Base-by-base conservation (phyloP, 2,888 invertebrate species). In the Cotesia congregata region DNA sequence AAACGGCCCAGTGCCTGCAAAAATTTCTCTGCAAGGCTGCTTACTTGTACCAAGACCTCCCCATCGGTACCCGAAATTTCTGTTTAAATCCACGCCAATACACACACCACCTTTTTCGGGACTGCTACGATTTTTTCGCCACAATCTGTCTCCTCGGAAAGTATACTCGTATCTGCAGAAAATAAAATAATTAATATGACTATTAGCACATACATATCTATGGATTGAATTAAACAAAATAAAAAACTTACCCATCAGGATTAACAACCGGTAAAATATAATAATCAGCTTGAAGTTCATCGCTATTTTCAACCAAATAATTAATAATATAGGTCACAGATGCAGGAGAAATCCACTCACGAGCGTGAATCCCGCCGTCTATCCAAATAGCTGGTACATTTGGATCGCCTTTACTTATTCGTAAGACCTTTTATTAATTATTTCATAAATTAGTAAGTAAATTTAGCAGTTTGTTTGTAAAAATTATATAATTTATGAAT, bases 61-160 rank as follows among this genome's bases (percentile, higher is more conserved):
- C 96, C 96, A 98, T 72, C 95, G 93, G 84, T 94, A 95, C 77
- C 95, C 95, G 86, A 95, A 97, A 89, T 97, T 97, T 79, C 97
- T 93, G 86, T 96, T 96, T 1, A 96, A 92, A 88, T 97, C 96
- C 0, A 94, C 94, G 0, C 96, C 96, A 0, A 93, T 90, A 83
- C 96, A 96, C 62, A 90, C 89, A 15, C 93, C 92, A 65, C 93
- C 93, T 76, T 86, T 86, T 15, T 85, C 86, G 0, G 90, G 91
- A 86, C 88, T 90, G 83, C 86, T 91, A 71, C 95, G 91, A 85
- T 95, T 95, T 85, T 96, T 95, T 72, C 95, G 91, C 97, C 97
- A 97, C 87, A 97, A 91, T 69, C 97, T 92, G 87, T 96, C 95
- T 12, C 91, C 91, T 0, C 92, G 93, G 88, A 96, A 96, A 0